Conservation (phyloP, 1,140 invertebrate genomes). For the Latrodectus geometricus region DNA sequence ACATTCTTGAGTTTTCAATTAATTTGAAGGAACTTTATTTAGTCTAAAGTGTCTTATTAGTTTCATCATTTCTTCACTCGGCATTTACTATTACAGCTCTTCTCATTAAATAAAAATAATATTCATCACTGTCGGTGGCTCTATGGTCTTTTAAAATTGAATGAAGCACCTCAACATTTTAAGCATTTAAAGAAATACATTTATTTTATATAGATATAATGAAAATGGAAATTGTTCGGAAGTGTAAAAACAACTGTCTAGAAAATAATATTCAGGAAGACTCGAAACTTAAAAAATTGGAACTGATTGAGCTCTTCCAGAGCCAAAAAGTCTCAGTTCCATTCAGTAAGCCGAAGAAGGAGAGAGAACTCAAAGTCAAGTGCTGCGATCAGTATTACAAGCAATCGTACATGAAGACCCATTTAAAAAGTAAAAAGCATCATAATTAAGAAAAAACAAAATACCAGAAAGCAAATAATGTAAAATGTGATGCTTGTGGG, state of each 20-base stretch:
- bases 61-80: neutral
- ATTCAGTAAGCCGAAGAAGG: neutral
- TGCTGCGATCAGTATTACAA: neutral
- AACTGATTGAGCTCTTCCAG: neutral
- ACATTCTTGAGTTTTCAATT: neutral
- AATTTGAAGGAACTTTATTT: neutral
- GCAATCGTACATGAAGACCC: neutral
- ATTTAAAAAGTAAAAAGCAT: slow-evolving; percentile 4
- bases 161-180: neutral
- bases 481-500: neutral
- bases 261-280: slow-evolving; percentile 23
- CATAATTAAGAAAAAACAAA: neutral
- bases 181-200: neutral
- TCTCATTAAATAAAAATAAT: neutral
- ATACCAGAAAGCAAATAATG: neutral
- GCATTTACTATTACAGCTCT: neutral
- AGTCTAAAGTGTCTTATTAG: neutral
- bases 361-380: neutral
- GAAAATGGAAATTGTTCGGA: neutral
- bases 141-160: neutral
- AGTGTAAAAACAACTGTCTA: slow-evolving; percentile 16
- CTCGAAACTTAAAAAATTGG: slow-evolving; percentile 13
- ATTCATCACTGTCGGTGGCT: no score
- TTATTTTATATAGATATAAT: neutral
- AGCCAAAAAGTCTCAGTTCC: neutral